Base-by-base conservation (phyloP, 2,113 vertebrate species). In the Anser cygnoides region DNA sequence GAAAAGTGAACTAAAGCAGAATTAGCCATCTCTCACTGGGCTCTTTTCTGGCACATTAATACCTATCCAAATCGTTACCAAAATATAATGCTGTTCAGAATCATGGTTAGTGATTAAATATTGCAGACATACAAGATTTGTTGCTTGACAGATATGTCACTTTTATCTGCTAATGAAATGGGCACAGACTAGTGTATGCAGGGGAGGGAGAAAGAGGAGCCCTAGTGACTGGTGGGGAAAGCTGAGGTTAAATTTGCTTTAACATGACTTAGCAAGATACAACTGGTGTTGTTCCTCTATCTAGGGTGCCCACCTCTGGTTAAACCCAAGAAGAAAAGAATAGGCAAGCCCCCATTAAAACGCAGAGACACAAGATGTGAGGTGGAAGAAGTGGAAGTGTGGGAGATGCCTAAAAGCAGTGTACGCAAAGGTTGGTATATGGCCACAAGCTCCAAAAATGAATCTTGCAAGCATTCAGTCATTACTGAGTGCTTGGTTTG, bases 261-360 rank as follows among this genome's bases (percentile, higher is more conserved):
- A 23, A 29, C 8, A 8, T 65, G 26, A 65, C 25, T 19, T 71
- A 63, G 49, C 37, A 41, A 65, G 26, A 41, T 29, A 20, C 62
- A 65, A 29, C 26, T 65, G 37, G 37, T 65, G 17, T 65, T 65
- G 62, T 65, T 29, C 19, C 54, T 31, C 39, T 74, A 0, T 79
- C 78, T 67, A 97, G 97, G 44, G 6, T 78, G 50, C n/a, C 74
- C 68, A 33, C 59, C 46, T 88, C n/a, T 91, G 82, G 72, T 87
- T 66, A 97, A 92, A 77, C 85, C 79, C 43, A 97, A 97, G 96
- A 98, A 92, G 92, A 97, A 93, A 77, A 96, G 92, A 67, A 28
- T 81, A 31, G 35, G 66, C 59, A 97, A 97, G 46, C 91, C 94
- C 85, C 92, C 88, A 29, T 93, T 81, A 37, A 98, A 98, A 87